phyloP scores from a whole-genome alignment of 2,888 invertebrate genomes.

The Pelosia muscerda region DNA sequence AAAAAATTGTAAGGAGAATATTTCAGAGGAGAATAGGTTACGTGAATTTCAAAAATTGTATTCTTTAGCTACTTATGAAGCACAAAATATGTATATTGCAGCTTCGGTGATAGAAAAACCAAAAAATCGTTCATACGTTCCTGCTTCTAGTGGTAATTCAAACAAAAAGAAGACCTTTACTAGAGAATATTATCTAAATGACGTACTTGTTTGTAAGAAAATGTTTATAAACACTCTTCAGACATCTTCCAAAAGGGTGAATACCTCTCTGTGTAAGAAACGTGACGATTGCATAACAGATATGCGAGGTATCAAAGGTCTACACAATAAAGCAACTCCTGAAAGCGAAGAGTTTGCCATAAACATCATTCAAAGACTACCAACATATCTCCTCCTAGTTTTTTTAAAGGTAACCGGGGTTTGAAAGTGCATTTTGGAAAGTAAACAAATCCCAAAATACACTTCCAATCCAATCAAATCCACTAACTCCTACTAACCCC shows the following conservation, averaged over 20 bases:
- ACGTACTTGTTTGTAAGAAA: constrained; percentile 20
- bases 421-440: no score
- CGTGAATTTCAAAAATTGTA: constrained; percentile 23
- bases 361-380: constrained; percentile 27
- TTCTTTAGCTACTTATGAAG: constrained; percentile 22
- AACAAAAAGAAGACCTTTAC: constrained; percentile 18
- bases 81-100: constrained; percentile 29
- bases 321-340: not conserved
- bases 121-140: constrained; percentile 29
- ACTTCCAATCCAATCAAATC: no score
- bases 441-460: no score
- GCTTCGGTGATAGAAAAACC: constrained; percentile 27
- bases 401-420: no score
- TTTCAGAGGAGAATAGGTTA: constrained; percentile 20
- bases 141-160: constrained; percentile 16
- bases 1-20: constrained; percentile 27
- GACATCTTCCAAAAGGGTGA: constrained; percentile 25
- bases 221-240: constrained; percentile 26
- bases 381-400: constrained; percentile 20
- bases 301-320: not conserved
- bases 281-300: constrained; percentile 1
- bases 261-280: constrained; percentile 19
- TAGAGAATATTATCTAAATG: constrained; percentile 19
- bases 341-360: constrained; percentile 22
- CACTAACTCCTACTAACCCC: no score